Conservation (phyloP, 2,888 invertebrate genomes). For the Meteorus cinctellus region DNA sequence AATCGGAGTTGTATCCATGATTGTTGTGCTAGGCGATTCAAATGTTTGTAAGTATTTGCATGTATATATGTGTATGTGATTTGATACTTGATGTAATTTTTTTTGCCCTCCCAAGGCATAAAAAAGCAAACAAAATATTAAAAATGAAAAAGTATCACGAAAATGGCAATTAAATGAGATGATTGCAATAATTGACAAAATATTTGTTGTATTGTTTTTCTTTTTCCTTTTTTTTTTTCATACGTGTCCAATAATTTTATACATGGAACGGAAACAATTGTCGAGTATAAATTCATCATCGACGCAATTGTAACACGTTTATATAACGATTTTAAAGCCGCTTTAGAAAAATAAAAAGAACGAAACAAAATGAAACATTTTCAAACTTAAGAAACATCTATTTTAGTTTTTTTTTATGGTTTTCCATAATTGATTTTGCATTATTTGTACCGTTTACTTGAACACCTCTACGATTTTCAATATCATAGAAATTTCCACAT, state of each 20-base stretch:
- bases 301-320: slow-evolving; percentile 10
- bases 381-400: slow-evolving; percentile 5
- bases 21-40: slow-evolving; percentile 21
- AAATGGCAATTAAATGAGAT: slow-evolving; percentile 29
- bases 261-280: slow-evolving; percentile 9
- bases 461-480: slow-evolving; percentile 9
- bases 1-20: not conserved
- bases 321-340: slow-evolving; percentile 23
- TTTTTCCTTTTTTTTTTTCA: slow-evolving; percentile 1
- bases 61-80: not conserved
- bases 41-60: not conserved
- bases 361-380: slow-evolving; percentile 18
- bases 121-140: not conserved
- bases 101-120: not conserved
- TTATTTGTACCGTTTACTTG: slow-evolving; percentile 36
- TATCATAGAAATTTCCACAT: not conserved
- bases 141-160: slow-evolving; percentile 20
- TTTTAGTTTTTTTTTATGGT: slow-evolving; percentile 11
- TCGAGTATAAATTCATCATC: not conserved
- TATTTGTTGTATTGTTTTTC: not conserved
- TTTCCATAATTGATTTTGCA: slow-evolving; percentile 18
- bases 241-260: slow-evolving; percentile 1
- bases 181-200: not conserved
- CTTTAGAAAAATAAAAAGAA: slow-evolving; percentile 22
- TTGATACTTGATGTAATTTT: slow-evolving; percentile 16